Conservation (phyloP, 2,113 vertebrate species). For the Haliaeetus leucogaster region DNA sequence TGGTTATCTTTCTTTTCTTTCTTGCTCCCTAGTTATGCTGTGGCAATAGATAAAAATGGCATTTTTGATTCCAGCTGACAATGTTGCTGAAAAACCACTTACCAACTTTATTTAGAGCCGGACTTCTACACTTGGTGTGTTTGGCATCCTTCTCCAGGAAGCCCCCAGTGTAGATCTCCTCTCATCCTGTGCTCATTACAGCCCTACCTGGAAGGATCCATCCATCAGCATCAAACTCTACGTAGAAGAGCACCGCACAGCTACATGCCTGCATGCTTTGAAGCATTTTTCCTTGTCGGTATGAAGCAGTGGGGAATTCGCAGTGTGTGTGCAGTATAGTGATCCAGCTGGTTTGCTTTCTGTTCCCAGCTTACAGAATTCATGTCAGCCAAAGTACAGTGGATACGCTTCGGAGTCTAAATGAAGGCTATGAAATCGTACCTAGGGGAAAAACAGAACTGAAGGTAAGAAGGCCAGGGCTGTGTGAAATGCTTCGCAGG, state of each 20-base stretch:
- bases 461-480: conserved; percentile 76
- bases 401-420: conserved; percentile 81
- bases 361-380: conserved; percentile 86
- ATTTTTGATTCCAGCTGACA: not conserved
- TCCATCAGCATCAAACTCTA: not conserved
- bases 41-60: not conserved
- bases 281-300: not conserved
- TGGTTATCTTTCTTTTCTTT: not conserved
- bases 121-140: not conserved
- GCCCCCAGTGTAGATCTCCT: not conserved
- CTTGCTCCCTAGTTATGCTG: not conserved
- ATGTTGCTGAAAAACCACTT: not conserved
- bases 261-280: not conserved
- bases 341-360: not conserved
- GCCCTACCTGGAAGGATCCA: not conserved
- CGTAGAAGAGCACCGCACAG: rapidly evolving
- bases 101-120: not conserved
- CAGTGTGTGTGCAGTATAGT: not conserved
- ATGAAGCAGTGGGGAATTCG: not conserved
- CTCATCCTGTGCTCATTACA: not conserved
- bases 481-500: not conserved
- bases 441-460: conserved; percentile 87
- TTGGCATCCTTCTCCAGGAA: not conserved
- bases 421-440: conserved; percentile 87
- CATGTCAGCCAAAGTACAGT: conserved; percentile 88